Evolutionary conservation across 2,113 vertebrate genomes (phyloP).

Genomic region (Hystrix cristata): DNA sequence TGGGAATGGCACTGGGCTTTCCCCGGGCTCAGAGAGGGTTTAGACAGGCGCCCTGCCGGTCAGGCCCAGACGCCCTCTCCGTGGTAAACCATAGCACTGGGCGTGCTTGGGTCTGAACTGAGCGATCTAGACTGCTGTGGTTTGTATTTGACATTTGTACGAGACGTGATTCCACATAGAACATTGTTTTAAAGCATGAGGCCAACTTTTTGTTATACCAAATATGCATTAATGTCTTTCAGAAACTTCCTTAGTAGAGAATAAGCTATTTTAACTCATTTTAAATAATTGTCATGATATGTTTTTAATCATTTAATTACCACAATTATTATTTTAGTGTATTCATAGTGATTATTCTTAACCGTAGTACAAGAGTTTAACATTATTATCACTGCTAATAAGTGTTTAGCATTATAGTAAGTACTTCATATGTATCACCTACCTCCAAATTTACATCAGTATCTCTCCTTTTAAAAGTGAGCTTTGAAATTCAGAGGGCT

Average conservation of each 20-base stretch:
- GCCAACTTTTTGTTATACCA: conserved; percentile 14
- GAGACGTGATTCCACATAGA: neutral
- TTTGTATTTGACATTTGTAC: conserved; percentile 12
- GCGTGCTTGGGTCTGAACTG: neutral
- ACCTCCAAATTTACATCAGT: neutral
- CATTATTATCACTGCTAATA: neutral
- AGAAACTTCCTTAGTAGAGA: conserved; percentile 24
- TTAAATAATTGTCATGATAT: conserved; percentile 32
- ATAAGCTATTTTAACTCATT: conserved; percentile 20
- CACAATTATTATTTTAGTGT: neutral
- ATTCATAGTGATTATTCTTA: conserved; percentile 2
- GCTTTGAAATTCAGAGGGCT: conserved; percentile 43
- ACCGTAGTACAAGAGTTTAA: neutral
- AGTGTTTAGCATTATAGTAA: neutral
- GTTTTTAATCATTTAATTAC: neutral
- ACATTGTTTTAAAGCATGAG: conserved; percentile 32
- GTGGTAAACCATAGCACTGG: neutral
- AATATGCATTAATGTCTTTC: neutral
- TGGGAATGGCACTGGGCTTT: neutral
- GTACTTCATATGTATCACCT: neutral
- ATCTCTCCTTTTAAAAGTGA: neutral
- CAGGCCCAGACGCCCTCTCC: neutral
- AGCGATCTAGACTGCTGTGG: neutral
- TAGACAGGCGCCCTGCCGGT: neutral
- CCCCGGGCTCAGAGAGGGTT: neutral